Conservation (phyloP, 2,113 vertebrate species). For the Poicephalus gulielmi region DNA sequence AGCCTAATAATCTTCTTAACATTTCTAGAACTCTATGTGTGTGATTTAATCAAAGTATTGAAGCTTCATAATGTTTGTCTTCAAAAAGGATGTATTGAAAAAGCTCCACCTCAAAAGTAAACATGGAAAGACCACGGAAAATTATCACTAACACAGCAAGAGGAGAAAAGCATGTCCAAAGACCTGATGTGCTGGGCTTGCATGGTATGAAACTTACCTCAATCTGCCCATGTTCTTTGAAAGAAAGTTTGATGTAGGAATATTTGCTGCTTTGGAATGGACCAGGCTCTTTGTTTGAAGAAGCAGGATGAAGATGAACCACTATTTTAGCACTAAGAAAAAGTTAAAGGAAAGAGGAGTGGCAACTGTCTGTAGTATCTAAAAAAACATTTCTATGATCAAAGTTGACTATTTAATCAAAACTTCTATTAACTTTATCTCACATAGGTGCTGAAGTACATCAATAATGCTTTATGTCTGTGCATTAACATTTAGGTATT, state of each 20-base stretch:
- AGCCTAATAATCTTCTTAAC: not conserved
- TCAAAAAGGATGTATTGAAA: not conserved
- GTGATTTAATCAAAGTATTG: not conserved
- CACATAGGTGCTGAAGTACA: not conserved
- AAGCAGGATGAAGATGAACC: conserved; percentile 86
- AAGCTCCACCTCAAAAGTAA: conserved; percentile 42
- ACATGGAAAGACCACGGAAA: not conserved
- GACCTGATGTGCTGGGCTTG: not conserved
- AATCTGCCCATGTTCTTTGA: conserved; percentile 97
- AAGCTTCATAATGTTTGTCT: not conserved
- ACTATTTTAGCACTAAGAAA: conserved; percentile 93
- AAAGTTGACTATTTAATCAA: not conserved
- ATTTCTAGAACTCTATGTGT: not conserved
- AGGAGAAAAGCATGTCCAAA: not conserved
- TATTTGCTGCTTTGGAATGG: conserved; percentile 94
- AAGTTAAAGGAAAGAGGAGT: not conserved
- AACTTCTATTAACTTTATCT: not conserved
- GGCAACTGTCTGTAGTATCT: not conserved
- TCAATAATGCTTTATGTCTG: not conserved
- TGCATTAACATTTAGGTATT: not conserved
- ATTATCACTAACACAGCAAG: not conserved
- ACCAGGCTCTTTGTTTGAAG: conserved; percentile 89
- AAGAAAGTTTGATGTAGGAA: conserved; percentile 91
- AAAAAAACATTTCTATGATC: not conserved
- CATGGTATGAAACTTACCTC: conserved; percentile 79